These are phyloP conservation scores for Drosophila kepulauana DNA, from an alignment of 1,140 invertebrate species.

Conservation along the genomic window DNA sequence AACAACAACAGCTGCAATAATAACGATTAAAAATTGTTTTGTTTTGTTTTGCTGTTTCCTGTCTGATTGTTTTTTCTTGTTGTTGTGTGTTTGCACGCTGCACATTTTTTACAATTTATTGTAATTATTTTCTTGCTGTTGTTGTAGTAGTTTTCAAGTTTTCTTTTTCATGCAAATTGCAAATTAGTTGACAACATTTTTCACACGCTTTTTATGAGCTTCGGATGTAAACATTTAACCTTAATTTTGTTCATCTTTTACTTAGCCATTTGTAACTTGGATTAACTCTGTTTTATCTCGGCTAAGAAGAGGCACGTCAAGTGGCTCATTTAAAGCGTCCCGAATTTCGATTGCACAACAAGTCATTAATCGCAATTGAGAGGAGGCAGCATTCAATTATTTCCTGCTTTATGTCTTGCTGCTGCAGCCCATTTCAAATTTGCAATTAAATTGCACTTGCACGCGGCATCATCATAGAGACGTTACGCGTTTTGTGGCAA, in stretches of 20 bases:
- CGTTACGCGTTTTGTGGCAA: slow-evolving; percentile 2
- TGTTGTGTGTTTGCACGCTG: slow-evolving; percentile 37
- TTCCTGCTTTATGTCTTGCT: background rate
- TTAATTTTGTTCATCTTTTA: slow-evolving; percentile 54
- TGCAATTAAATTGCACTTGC: slow-evolving; percentile 18
- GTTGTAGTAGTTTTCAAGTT: slow-evolving; percentile 32
- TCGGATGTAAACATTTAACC: slow-evolving; percentile 79
- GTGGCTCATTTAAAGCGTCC: background rate
- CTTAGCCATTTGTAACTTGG: background rate
- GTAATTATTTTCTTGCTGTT: slow-evolving; percentile 65
- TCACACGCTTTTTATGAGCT: slow-evolving; percentile 78
- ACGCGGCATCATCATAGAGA: slow-evolving; percentile 7
- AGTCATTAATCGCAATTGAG: background rate
- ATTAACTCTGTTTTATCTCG: background rate
- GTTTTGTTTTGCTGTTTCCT: slow-evolving; percentile 67
- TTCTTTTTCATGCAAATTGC: slow-evolving; percentile 62
- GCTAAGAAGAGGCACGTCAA: background rate
- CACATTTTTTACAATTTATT: slow-evolving; percentile 73
- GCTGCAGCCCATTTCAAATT: background rate
- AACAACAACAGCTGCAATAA: slow-evolving; percentile 40
- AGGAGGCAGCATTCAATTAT: background rate
- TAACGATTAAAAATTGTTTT: slow-evolving; percentile 68
- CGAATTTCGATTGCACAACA: background rate
- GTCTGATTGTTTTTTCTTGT: slow-evolving; percentile 63
- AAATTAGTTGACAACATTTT: slow-evolving; percentile 76